Conservation (phyloP, 2,113 vertebrate genomes). For the Vombatus ursinus region DNA sequence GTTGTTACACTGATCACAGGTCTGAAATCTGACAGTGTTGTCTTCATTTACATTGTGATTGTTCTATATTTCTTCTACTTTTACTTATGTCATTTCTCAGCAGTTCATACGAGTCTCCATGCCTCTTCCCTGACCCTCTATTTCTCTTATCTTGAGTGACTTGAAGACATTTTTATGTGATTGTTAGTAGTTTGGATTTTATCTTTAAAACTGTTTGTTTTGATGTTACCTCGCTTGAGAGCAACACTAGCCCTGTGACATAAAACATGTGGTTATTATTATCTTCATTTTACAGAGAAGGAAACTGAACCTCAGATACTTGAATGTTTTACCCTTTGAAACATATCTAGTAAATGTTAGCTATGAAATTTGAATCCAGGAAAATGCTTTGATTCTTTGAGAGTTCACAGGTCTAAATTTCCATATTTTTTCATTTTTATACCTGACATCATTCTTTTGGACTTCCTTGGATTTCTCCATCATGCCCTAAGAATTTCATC, state of each 20-base stretch:
- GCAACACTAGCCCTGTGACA: neutral
- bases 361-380: neutral
- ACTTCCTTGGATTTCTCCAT: neutral
- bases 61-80: neutral
- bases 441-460: neutral
- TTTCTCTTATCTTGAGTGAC: neutral
- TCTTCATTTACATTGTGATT: neutral
- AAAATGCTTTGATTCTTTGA: no score
- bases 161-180: neutral
- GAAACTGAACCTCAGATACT: neutral
- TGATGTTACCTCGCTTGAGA: neutral
- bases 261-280: neutral
- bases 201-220: neutral
- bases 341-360: neutral
- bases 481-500: neutral
- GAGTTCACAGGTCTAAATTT: no score
- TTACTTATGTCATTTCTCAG: neutral
- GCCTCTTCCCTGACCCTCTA: rapidly evolving
- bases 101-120: neutral
- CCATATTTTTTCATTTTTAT: no score
- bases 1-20: neutral
- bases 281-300: neutral
- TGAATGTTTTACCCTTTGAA: neutral
- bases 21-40: neutral
- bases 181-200: neutral